These are phyloP conservation scores for Meandrina meandrites DNA, from an alignment of 92 coral and sea anemone genomes.

Conservation along the genomic window DNA sequence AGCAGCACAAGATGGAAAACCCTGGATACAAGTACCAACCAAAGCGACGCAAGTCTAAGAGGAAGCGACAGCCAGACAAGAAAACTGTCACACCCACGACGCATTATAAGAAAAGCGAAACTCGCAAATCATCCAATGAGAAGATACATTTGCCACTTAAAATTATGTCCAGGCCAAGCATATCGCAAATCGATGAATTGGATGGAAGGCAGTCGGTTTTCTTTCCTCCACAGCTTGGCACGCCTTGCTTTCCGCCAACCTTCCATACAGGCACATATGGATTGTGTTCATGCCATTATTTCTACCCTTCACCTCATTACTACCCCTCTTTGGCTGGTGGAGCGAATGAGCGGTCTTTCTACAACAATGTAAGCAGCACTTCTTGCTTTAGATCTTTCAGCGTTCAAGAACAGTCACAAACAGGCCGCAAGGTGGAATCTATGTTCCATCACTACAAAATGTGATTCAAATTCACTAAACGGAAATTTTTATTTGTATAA, in stretches of 20 bases:
- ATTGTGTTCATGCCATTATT: constrained; percentile 29
- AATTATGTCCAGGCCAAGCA: neutral
- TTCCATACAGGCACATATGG: constrained; percentile 9
- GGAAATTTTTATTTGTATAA: neutral
- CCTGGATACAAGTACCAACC: constrained; percentile 88
- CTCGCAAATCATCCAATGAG: constrained; percentile 2
- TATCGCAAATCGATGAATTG: neutral
- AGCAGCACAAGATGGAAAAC: constrained; percentile 65
- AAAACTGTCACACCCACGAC: neutral
- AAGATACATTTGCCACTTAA: constrained; percentile 22
- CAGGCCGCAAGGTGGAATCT: neutral
- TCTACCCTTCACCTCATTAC: constrained; percentile 8
- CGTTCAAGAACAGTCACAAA: constrained; percentile 13
- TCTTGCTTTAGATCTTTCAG: neutral
- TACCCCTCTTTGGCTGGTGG: constrained; percentile 10
- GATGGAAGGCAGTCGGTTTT: neutral
- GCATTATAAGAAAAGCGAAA: neutral
- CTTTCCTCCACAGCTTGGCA: constrained; percentile 11
- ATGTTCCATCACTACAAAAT: constrained; percentile 4
- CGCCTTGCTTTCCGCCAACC: constrained; percentile 13
- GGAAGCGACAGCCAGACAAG: constrained; percentile 34
- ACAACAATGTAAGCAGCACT: neutral
- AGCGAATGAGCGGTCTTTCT: neutral
- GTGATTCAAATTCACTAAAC: constrained; percentile 1
- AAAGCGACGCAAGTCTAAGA: constrained; percentile 50